These are phyloP conservation scores for Pycnomerus fuliginosus DNA, from an alignment of 2,888 invertebrate genomes.

Conservation along the genomic window DNA sequence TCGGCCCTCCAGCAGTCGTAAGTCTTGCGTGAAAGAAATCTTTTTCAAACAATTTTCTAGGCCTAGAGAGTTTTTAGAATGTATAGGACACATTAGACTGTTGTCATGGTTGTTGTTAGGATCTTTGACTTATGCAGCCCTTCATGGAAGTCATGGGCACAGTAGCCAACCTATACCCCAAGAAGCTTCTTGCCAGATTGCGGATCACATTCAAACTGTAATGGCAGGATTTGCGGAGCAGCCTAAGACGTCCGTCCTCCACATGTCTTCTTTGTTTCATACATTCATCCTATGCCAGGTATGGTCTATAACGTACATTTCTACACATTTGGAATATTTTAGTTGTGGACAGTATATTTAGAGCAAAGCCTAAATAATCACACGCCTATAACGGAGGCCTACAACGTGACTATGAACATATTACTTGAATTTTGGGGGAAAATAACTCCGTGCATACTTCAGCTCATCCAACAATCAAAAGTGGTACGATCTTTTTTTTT, in stretches of 20 bases:
- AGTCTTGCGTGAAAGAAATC: slow-evolving; percentile 20
- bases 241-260: slow-evolving; percentile 85
- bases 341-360: slow-evolving; percentile 97
- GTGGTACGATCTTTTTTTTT: slow-evolving; percentile 60
- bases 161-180: slow-evolving; percentile 88
- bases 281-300: slow-evolving; percentile 96
- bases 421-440: slow-evolving; percentile 98
- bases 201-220: slow-evolving; percentile 96
- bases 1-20: slow-evolving; percentile 81
- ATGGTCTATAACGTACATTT: slow-evolving; percentile 26
- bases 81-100: slow-evolving; percentile 89
- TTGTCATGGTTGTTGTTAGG: slow-evolving; percentile 96
- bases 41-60: slow-evolving; percentile 53
- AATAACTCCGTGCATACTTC: slow-evolving; percentile 92
- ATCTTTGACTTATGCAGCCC: slow-evolving; percentile 84
- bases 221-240: slow-evolving; percentile 97
- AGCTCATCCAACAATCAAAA: slow-evolving; percentile 89
- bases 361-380: slow-evolving; percentile 78
- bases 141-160: slow-evolving; percentile 57
- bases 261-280: slow-evolving; percentile 96
- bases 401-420: slow-evolving; percentile 74
- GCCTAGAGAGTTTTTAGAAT: slow-evolving; percentile 92
- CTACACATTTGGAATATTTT: slow-evolving; percentile 27
- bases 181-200: slow-evolving; percentile 94
- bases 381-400: slow-evolving; percentile 68